phyloP scores from a whole-genome alignment of 2,113 vertebrate species.

The Scopus umbretta region DNA sequence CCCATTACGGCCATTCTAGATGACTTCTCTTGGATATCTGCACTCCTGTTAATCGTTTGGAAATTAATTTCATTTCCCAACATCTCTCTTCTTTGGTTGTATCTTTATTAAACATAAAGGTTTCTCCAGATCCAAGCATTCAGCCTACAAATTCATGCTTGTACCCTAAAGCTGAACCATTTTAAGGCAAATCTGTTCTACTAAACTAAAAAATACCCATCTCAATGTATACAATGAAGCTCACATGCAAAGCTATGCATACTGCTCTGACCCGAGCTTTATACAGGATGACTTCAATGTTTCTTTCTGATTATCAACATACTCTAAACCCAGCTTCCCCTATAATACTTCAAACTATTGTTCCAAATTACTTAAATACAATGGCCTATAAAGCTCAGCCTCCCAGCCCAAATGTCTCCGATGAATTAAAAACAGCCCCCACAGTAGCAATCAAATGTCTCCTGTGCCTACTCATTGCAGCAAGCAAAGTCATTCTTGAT shows the following conservation, averaged over 20 bases:
- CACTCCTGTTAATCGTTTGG: not conserved
- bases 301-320: not conserved
- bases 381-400: not conserved
- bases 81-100: not conserved
- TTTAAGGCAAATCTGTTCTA: not conserved
- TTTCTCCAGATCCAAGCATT: not conserved
- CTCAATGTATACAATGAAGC: not conserved
- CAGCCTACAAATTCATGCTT: not conserved
- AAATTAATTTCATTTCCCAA: not conserved
- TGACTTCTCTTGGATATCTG: not conserved
- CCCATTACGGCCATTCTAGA: not conserved
- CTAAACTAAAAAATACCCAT: not conserved
- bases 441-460: not conserved
- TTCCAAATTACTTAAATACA: not conserved
- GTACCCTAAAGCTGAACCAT: not conserved
- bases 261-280: not conserved
- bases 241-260: fast-evolving
- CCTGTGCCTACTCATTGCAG: not conserved
- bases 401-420: not conserved
- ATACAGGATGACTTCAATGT: not conserved
- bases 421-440: not conserved
- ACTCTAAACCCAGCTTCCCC: not conserved
- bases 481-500: not conserved
- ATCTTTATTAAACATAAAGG: not conserved
- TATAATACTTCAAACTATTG: not conserved